A percentile compares a stretch with the other conserved stretches of the same genome.
Evolutionary conservation across 2,888 invertebrate genomes (phyloP).

Genomic region (Spilosoma lubricipeda): DNA sequence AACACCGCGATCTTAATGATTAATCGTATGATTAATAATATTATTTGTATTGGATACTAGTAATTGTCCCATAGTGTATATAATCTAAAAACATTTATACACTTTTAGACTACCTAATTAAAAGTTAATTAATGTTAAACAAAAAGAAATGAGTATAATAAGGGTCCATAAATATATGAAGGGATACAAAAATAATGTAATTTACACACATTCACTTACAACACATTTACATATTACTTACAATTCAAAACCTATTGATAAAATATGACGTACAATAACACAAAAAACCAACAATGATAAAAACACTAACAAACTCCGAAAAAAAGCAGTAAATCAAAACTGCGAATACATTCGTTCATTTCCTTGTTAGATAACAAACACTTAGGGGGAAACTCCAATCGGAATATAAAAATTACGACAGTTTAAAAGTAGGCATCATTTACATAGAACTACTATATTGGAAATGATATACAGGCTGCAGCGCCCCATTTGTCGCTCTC

Average conservation of each 20-base stretch:
- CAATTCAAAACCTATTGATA: constrained; percentile 19
- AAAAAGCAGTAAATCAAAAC: constrained; percentile 76
- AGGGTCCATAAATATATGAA: background rate
- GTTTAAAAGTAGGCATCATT: constrained; percentile 85
- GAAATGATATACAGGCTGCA: constrained; percentile 76
- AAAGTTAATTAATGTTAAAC: too few species aligned
- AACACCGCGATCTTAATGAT: too few species aligned
- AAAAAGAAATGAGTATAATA: background rate
- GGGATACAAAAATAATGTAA: background rate
- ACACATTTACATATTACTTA: too few species aligned
- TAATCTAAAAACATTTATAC: too few species aligned
- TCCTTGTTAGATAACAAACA: constrained; percentile 80
- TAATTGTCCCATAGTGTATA: too few species aligned
- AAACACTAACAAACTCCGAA: constrained; percentile 55
- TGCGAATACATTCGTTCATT: constrained; percentile 81
- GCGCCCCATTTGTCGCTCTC: constrained; percentile 73
- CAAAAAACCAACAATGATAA: constrained; percentile 44
- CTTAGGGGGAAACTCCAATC: constrained; percentile 77
- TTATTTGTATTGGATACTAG: too few species aligned
- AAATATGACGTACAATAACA: constrained; percentile 47
- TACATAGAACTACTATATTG: constrained; percentile 84
- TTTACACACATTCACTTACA: constrained; percentile 1
- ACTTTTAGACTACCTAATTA: too few species aligned
- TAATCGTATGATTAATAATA: too few species aligned
- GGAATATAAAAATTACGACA: constrained; percentile 86